Base-by-base conservation (phyloP, 2,888 invertebrate species). In the Sepioteuthis lessoniana region DNA sequence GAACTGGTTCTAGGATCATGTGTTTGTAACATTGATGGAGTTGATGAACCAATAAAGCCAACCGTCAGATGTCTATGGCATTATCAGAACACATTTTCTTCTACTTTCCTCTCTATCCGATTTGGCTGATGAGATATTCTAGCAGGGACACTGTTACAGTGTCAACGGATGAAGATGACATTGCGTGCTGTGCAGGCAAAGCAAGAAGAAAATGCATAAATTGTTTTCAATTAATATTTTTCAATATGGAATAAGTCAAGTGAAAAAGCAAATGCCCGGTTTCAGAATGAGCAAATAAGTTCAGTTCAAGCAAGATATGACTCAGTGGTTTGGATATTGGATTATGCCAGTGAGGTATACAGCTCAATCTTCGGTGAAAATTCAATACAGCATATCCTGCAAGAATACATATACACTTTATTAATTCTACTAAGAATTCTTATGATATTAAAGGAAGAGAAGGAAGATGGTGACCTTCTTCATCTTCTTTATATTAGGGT, bases 151-250 rank as follows among this genome's bases (percentile, higher is more conserved):
- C 76, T 76, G 76, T 35, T 76, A 76, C 76, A 76, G n/a, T 76
- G 76, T 76, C 76, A 76, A 76, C n/a, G 76, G 76, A n/a, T 35
- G 76, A 76, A 35, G 76, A 76, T 35, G 76, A 76, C 76, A 76
- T 76, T n/a, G 76, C 76, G n/a, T 76, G 76, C 8, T 35, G n/a
- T 35, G n/a, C 16, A 16, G 76, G n/a, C 76, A 35, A 35, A 35
- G 76, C 3, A 76, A 76, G 76, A 76, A 76, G 76, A 35, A 35
- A 76, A 35, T n/a, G 76, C 76, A 76, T 76, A 76, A 76, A 76
- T 76, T 76, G 76, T 76, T 76, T 76, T 76, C 76, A 76, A 76
- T 76, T 76, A 76, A 76, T 76, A 76, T 76, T 76, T 76, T 76
- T 76, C 76, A 76, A 76, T 76, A 76, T 76, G 76, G 76, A 76